Evolutionary conservation across 2,113 vertebrate species (phyloP).

Genomic region (Cygnus buccinator): DNA sequence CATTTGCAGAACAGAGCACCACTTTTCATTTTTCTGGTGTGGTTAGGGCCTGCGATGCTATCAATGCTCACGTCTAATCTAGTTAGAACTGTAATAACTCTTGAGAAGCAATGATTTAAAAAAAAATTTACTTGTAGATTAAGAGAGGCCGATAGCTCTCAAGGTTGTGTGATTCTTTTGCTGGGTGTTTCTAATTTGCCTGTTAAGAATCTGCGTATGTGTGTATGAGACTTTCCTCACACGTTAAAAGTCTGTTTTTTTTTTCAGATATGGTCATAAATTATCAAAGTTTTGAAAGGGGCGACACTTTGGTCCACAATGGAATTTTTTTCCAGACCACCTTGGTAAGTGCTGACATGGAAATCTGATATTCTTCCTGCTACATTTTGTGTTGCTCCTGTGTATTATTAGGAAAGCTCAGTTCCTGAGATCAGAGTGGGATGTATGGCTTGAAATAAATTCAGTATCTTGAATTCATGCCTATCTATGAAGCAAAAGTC

Average conservation of each 20-base stretch:
- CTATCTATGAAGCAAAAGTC: background rate
- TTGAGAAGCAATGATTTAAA: background rate
- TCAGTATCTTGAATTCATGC: background rate
- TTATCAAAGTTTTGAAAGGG: background rate
- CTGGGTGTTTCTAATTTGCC: background rate
- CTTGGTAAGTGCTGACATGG: background rate
- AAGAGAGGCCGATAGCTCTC: background rate
- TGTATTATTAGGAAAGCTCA: background rate
- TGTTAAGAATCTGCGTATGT: background rate
- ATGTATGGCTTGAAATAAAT: background rate
- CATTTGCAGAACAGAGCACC: background rate
- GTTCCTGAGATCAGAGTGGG: background rate
- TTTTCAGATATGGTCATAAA: background rate
- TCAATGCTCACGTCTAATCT: background rate
- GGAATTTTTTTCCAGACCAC: background rate
- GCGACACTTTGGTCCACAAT: background rate
- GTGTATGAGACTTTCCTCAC: background rate
- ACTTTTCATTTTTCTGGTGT: background rate
- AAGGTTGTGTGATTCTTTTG: background rate
- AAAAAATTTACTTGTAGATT: background rate
- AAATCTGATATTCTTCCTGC: background rate
- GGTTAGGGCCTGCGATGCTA: background rate
- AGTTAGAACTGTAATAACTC: constrained; percentile 28
- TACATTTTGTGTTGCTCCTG: background rate
- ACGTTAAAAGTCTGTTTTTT: background rate